Evolutionary conservation across 1,140 invertebrate species (phyloP).

Genomic region (Cotesia chilonis): DNA sequence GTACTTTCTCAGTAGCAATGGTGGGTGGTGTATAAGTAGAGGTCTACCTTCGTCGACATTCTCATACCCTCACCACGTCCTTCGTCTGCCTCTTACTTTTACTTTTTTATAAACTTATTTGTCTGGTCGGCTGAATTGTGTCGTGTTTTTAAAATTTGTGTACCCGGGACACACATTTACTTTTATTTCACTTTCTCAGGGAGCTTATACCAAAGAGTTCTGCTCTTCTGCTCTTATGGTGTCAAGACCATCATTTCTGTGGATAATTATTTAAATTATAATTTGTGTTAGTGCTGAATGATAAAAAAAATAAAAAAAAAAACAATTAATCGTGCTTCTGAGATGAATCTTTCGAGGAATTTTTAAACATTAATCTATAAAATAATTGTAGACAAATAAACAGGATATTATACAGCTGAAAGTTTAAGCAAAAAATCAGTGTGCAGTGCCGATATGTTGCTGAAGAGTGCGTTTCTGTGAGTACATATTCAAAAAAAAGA

Average conservation of each 20-base stretch:
- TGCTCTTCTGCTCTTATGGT: not conserved
- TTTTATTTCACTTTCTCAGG: conserved; percentile 45
- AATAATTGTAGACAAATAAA: conserved; percentile 36
- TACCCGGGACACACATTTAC: not conserved
- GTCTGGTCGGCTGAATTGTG: conserved; percentile 21
- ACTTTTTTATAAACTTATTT: conserved; percentile 43
- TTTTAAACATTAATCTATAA: not conserved
- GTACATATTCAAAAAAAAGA: conserved; percentile 42
- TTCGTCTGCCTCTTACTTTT: conserved; percentile 61
- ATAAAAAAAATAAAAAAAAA: no score
- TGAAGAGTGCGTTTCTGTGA: conserved; percentile 57
- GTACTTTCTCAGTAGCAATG: conserved; percentile 54
- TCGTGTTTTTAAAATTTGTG: conserved; percentile 20
- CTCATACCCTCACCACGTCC: conserved; percentile 65
- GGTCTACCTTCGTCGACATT: conserved; percentile 62
- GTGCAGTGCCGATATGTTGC: conserved; percentile 60
- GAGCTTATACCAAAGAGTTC: conserved; percentile 7
- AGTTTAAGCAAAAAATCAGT: conserved; percentile 47
- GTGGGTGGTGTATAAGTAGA: conserved; percentile 66
- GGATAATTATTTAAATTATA: no score
- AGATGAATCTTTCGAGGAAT: conserved; percentile 40
- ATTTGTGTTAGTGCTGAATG: no score
- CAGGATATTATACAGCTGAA: conserved; percentile 23
- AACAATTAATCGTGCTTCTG: conserved; percentile 1
- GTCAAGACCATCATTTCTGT: no score